Percentiles rank a stretch among this genome's conserved stretches.
phyloP scores from a whole-genome alignment of 2,888 invertebrate genomes.

The Steinernema scapterisci region DNA sequence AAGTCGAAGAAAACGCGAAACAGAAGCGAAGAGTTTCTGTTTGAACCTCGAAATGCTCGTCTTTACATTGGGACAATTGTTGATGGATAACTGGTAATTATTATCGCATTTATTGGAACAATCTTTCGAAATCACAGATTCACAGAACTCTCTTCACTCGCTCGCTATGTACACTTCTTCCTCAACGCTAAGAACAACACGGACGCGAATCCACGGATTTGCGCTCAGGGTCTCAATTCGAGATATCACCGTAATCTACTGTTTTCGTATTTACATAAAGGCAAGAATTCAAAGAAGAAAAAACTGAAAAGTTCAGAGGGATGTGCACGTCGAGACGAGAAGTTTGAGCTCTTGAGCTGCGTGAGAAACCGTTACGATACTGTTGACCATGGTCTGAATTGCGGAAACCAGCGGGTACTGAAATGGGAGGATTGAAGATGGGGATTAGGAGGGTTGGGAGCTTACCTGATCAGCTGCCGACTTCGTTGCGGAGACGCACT shows the following conservation, averaged over 20 bases:
- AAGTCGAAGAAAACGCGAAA: no score
- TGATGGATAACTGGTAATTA: no score
- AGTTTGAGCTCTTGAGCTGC: slow-evolving; percentile 80
- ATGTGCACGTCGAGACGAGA: slow-evolving; percentile 62
- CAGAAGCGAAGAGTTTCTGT: no score
- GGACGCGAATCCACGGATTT: neutral
- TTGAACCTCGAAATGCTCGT: no score
- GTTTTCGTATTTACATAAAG: slow-evolving; percentile 14
- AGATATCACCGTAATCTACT: slow-evolving; percentile 9
- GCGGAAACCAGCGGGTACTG: slow-evolving; percentile 84
- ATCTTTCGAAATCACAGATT: slow-evolving; percentile 25
- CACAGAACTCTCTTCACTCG: slow-evolving; percentile 16
- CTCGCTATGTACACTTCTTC: neutral
- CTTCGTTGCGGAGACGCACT: slow-evolving; percentile 85
- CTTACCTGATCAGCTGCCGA: slow-evolving; percentile 80
- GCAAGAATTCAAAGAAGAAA: neutral
- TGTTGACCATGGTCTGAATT: slow-evolving; percentile 90
- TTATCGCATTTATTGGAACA: no score
- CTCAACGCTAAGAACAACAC: neutral
- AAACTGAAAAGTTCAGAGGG: slow-evolving; percentile 17
- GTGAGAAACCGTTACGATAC: slow-evolving; percentile 83
- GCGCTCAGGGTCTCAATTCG: neutral
- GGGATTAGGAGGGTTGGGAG: neutral
- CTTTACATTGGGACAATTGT: no score
- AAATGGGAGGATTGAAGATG: neutral